A percentile compares a stretch with the other conserved stretches of the same genome.
Evolutionary conservation across 2,888 invertebrate genomes (phyloP).

Genomic region (Rhogogaster chlorosoma): DNA sequence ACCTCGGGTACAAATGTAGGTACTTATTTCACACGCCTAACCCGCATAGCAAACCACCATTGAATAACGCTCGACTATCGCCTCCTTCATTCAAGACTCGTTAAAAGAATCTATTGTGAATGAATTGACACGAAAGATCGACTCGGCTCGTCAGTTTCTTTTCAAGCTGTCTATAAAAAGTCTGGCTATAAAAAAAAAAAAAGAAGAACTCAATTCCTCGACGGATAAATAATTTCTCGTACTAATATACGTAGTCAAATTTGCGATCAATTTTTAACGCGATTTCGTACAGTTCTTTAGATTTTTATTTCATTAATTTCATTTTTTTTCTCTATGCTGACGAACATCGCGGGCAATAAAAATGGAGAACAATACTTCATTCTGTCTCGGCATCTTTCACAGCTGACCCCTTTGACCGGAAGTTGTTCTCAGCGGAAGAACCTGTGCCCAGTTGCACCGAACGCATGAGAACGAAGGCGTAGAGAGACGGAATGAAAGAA

Average conservation of each 20-base stretch:
- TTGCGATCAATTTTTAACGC: background rate
- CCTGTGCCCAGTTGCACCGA: slow-evolving; percentile 63
- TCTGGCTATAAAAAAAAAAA: background rate
- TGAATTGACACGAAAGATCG: slow-evolving; percentile 73
- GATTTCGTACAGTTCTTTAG: background rate
- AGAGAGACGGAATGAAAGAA: background rate
- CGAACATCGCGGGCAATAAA: background rate
- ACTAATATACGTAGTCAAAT: background rate
- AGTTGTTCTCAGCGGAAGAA: slow-evolving; percentile 70
- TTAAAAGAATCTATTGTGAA: slow-evolving; percentile 76
- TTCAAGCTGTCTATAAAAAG: background rate
- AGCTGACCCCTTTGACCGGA: slow-evolving; percentile 67
- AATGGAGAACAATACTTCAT: background rate
- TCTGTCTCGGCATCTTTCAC: slow-evolving; percentile 3
- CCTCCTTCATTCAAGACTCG: slow-evolving; percentile 62
- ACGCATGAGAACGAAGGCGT: slow-evolving; percentile 66
- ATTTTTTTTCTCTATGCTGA: background rate
- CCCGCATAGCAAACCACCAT: slow-evolving; percentile 59
- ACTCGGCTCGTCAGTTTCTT: background rate
- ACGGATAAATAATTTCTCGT: background rate
- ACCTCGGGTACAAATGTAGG: slow-evolving; percentile 45
- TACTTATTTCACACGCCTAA: slow-evolving; percentile 49
- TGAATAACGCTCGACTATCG: slow-evolving; percentile 60
- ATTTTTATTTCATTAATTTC: too few relatives aligned
- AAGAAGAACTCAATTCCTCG: background rate